Percentiles rank a stretch among this genome's conserved stretches.
phyloP scores from a whole-genome alignment of 2,113 vertebrate genomes.

The Myocastor coypus region DNA sequence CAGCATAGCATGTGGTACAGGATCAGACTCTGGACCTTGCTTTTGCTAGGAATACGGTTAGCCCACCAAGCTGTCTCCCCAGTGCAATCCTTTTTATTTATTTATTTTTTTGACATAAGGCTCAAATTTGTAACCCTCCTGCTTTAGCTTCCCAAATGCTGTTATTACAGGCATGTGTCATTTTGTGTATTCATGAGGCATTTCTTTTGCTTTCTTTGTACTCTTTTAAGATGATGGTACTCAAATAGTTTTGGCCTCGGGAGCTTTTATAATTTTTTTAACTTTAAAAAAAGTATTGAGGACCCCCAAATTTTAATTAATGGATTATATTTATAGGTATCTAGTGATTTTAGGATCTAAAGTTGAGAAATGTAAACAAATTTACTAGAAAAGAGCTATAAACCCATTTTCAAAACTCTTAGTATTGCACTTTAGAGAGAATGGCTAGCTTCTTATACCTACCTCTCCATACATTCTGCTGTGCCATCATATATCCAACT shows the following conservation, averaged over 20 bases:
- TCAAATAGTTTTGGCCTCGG: slow-evolving; percentile 14
- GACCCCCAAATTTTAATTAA: neutral
- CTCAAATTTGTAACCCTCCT: no score
- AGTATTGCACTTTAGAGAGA: neutral
- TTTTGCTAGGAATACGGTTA: no score
- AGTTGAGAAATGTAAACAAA: neutral
- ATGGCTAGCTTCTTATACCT: no score
- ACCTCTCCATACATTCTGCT: neutral
- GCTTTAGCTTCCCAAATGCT: no score
- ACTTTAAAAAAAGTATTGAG: neutral
- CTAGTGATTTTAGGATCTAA: neutral
- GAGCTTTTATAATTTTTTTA: neutral
- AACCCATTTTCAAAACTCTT: neutral
- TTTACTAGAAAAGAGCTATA: neutral
- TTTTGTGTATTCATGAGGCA: neutral
- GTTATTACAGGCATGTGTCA: neutral
- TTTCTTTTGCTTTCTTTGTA: neutral
- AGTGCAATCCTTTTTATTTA: no score
- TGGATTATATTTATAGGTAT: neutral
- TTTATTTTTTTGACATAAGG: no score
- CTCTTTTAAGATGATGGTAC: neutral
- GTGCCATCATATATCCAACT: neutral
- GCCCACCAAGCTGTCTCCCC: no score
- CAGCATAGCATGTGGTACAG: no score
- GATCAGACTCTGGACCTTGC: no score